Base-by-base conservation (phyloP, 2,113 vertebrate genomes). In the Gobiocypris rarus region DNA sequence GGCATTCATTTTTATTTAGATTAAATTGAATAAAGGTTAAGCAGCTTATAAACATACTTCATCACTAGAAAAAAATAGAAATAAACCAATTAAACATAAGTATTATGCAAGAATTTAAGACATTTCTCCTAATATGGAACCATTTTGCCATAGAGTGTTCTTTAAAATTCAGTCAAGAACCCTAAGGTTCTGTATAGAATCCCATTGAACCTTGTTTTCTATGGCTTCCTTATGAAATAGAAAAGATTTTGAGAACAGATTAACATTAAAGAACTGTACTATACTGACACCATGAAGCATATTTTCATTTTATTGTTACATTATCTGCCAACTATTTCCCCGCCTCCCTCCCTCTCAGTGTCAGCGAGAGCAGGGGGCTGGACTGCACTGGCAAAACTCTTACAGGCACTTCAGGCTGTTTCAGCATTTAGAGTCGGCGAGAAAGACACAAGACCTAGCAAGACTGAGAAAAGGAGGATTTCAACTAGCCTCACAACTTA, bases 281-380 rank as follows among this genome's bases (percentile, higher is more conserved):
- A 26, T 38, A 78, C 9, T 80, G 41, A 80, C 9, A 63, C 65
- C 41, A 65, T 61, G n/a, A 48, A 79, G n/a, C 3, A 38, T 52
- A 59, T 82, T 81, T 82, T 9, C 4, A 69, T 43, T 38, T 4
- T 11, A n/a, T 58, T 75, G 41, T 69, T 65, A 56, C 41, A 81
- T 50, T 48, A 38, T 4, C 31, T n/a, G 45, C 48, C 45, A 24
- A 34, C 28, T 10, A 17, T 69, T 26, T 5, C 15, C n/a, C 9
- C 65, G 24, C n/a, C 24, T 1, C 56, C 43, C 11, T 78, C 58
- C n/a, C 73, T 9, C 56, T 8, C 34, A 9, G 41, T 43, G 54
- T 28, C 31, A 31, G n/a, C 48, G 24, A 67, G 19, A 67, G 50
- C 34, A 34, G 31, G 71, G 70, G 86, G 86, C 11, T 28, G 13